Percentiles rank a stretch among this genome's conserved stretches.
Evolutionary conservation across 2,113 vertebrate species (phyloP).

Genomic region (Pterocles burchelli): DNA sequence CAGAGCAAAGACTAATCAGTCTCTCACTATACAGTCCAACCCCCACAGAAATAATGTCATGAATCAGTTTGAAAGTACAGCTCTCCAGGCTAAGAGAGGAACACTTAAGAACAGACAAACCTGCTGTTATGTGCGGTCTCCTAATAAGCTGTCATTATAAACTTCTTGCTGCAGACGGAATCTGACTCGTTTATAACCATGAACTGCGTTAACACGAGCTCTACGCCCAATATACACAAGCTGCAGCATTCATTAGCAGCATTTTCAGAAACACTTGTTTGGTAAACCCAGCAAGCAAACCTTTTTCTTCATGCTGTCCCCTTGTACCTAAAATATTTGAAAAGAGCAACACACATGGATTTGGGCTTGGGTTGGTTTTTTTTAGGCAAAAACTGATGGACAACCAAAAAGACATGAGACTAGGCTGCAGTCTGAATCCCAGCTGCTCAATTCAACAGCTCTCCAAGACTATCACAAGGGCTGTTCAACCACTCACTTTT

Average conservation of each 20-base stretch:
- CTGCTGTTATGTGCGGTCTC: not conserved
- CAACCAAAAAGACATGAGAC: not conserved
- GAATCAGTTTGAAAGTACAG: not conserved
- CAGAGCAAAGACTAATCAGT: not conserved
- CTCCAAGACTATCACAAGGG: not conserved
- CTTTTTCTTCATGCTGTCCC: not conserved
- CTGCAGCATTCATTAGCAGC: not conserved
- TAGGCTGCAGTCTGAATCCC: not conserved
- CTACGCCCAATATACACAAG: fast-evolving
- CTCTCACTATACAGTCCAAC: not conserved
- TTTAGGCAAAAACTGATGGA: not conserved
- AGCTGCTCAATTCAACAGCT: not conserved
- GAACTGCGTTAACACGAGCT: not conserved
- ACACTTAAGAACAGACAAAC: not conserved
- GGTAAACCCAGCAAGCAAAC: not conserved
- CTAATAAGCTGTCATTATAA: not conserved
- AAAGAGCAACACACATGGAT: not conserved
- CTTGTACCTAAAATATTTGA: not conserved
- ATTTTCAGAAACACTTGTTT: not conserved
- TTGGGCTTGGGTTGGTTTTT: not conserved
- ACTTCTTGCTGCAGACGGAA: not conserved
- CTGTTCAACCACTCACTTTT: not conserved
- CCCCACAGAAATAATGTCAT: not conserved
- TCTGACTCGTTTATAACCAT: not conserved
- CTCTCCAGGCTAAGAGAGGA: not conserved